Conservation (phyloP, 2,797 vertebrate genomes). For the Nannoperca obscura region DNA sequence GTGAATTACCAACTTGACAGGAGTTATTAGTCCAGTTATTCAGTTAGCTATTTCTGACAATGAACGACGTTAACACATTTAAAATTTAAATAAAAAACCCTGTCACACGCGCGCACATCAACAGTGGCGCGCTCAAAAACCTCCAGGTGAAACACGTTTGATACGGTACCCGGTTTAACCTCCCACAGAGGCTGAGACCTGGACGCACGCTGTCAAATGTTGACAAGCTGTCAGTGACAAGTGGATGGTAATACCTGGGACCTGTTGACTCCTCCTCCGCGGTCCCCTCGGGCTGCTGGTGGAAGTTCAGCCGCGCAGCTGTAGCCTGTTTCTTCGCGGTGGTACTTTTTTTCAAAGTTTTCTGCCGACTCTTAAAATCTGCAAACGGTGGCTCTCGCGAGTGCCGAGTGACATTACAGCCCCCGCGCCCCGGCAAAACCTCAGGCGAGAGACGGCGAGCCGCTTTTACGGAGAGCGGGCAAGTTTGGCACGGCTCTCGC, state of each 20-base stretch:
- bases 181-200: not conserved
- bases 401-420: slow-evolving; percentile 9
- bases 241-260: slow-evolving; percentile 82
- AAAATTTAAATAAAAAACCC: not conserved
- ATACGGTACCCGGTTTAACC: not conserved
- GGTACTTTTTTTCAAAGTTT: slow-evolving; percentile 70
- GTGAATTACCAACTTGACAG: slow-evolving; percentile 27
- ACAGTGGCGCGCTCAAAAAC: slow-evolving; percentile 34
- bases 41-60: not conserved
- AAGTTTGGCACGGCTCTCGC: slow-evolving; percentile 74
- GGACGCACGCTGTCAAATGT: slow-evolving; percentile 68
- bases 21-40: slow-evolving; percentile 24
- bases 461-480: slow-evolving; percentile 59
- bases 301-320: slow-evolving; percentile 74
- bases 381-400: slow-evolving; percentile 36
- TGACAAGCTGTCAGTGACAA: slow-evolving; percentile 78
- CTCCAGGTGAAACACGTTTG: slow-evolving; percentile 27
- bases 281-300: slow-evolving; percentile 55
- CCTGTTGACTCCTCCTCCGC: slow-evolving; percentile 87
- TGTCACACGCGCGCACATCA: slow-evolving; percentile 29
- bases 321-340: slow-evolving; percentile 52
- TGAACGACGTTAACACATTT: not conserved
- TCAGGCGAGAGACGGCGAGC: slow-evolving; percentile 46
- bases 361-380: slow-evolving; percentile 41
- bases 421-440: slow-evolving; percentile 14